Percentiles rank a stretch among this genome's conserved stretches.
These are phyloP conservation scores for Leucozona laternaria DNA, from an alignment of 2,888 invertebrate genomes.

Conservation along the genomic window DNA sequence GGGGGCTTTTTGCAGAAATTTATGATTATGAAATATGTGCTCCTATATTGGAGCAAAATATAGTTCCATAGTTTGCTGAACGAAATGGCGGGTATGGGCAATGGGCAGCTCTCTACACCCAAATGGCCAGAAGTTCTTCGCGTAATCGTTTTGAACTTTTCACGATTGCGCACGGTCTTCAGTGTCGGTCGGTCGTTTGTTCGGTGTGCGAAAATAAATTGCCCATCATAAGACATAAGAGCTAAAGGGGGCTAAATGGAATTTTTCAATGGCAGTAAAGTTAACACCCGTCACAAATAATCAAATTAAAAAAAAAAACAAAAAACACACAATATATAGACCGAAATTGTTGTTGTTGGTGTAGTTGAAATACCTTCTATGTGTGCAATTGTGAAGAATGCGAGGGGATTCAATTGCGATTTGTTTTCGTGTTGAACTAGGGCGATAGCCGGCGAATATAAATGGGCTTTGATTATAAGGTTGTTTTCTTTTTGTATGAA, in stretches of 20 bases:
- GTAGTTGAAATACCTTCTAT: neutral
- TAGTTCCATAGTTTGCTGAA: neutral
- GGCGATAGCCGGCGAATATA: conserved; percentile 36
- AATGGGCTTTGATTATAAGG: conserved; percentile 47
- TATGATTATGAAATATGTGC: conserved; percentile 72
- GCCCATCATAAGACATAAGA: conserved; percentile 34
- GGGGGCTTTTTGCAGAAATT: conserved; percentile 57
- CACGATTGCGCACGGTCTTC: conserved; percentile 39
- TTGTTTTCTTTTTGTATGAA: conserved; percentile 41
- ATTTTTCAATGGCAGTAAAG: conserved; percentile 54
- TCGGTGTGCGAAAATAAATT: conserved; percentile 56
- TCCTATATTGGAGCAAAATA: conserved; percentile 54
- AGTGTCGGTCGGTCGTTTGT: neutral
- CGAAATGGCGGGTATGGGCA: neutral
- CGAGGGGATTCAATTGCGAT: conserved; percentile 58
- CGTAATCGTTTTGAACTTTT: conserved; percentile 72
- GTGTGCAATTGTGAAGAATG: conserved; percentile 15
- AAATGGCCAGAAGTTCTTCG: conserved; percentile 67
- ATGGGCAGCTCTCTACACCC: neutral
- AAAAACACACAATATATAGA: conserved; percentile 6
- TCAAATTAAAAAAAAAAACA: conserved; percentile 45
- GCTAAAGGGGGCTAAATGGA: conserved; percentile 11
- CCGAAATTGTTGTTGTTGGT: conserved; percentile 10
- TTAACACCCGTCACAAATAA: conserved; percentile 72
- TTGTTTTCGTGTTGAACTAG: conserved; percentile 31